Base-by-base conservation (phyloP, 2,888 invertebrate species). In the Drosophila mimetica region DNA sequence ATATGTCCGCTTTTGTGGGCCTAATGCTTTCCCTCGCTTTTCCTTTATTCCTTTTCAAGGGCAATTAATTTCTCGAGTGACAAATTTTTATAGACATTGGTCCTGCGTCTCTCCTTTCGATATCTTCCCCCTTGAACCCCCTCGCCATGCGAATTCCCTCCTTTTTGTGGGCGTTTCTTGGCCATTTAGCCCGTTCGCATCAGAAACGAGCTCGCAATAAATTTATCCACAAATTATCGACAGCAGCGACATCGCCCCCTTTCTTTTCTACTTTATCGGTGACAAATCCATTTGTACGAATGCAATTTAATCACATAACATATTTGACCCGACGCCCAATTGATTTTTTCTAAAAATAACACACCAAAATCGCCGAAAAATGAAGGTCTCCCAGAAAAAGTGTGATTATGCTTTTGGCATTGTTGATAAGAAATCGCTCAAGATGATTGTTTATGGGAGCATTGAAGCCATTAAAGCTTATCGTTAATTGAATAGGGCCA, bases 1-100 rank as follows among this genome's bases (percentile, higher is more conserved):
- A 85, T 85, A 85, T 85, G 84, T 80, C 75, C 76, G 74, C 84
- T 79, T 88, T 84, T 77, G 67, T 74, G 70, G 63, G 85, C 79
- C 83, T 87, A 86, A 88, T 88, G 86, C 89, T 75, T 11, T 8
- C 14, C 36, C 25, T 25, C 44, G 18, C 36, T 44, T 13, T 39
- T 55, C 39, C 65, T 51, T 69, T 64, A 61, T 69, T 70, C 75
- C 72, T 78, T 89, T 91, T 90, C 90, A 91, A 89, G 91, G 89
- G 88, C 89, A 89, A 91, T 91, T 91, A 90, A 91, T 90, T 90
- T 90, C 86, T 86, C 82, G 86, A 87, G 86, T 90, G 88, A 90
- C 90, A 90, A 89, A 90, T 89, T 90, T 89, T 89, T 90, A 89
- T 89, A 79, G 89, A 84, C 82, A 61, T 65, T 58, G 41, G 32